Percentiles rank a stretch among this genome's conserved stretches.
These are phyloP conservation scores for Danio albolineatus DNA, from an alignment of 2,797 vertebrate genomes.

Conservation along the genomic window DNA sequence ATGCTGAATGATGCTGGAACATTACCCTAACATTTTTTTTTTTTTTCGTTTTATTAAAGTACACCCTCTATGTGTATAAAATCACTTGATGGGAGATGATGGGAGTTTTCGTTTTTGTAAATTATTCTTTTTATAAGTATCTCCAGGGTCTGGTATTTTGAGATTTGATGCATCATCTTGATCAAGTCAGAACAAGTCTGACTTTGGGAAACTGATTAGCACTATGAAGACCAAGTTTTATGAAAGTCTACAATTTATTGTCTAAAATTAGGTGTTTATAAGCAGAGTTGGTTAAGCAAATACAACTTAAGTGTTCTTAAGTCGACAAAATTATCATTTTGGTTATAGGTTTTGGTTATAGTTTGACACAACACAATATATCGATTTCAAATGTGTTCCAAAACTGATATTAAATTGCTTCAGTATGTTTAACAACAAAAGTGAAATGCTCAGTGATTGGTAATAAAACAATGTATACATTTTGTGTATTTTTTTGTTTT, in stretches of 20 bases:
- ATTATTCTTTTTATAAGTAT: neutral
- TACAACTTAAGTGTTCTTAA: neutral
- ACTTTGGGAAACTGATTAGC: constrained; percentile 3
- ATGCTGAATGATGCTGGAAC: no score
- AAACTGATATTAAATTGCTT: neutral
- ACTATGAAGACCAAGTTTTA: neutral
- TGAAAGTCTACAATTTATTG: neutral
- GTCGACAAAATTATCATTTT: neutral
- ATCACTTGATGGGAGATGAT: neutral
- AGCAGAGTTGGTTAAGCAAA: neutral
- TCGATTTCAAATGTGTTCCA: neutral
- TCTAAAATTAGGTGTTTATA: neutral
- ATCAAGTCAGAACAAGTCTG: constrained; percentile 4
- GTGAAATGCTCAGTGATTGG: neutral
- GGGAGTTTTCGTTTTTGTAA: neutral
- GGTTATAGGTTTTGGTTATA: neutral
- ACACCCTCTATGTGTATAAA: no score
- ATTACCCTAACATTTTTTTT: no score
- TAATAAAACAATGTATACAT: no score
- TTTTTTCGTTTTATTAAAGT: neutral
- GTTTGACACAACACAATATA: neutral
- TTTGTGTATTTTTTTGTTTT: no score
- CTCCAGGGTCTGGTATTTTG: constrained; percentile 1
- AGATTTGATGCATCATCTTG: neutral
- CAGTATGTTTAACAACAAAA: neutral